Percentiles rank a stretch among this genome's conserved stretches.
phyloP scores from a whole-genome alignment of 2,797 vertebrate genomes.

The Poecilia velifera region DNA sequence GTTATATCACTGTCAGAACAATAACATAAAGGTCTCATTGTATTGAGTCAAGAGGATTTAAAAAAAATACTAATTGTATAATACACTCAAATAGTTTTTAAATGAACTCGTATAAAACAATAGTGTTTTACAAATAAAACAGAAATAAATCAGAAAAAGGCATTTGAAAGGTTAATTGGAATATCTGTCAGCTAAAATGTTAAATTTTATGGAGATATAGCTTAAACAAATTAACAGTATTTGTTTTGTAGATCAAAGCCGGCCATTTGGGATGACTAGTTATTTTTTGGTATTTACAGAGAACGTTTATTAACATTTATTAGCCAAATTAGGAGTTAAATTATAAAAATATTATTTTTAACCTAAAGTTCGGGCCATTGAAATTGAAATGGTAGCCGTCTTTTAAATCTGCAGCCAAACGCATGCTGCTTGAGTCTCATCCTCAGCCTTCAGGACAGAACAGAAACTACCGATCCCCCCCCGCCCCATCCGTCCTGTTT shows the following conservation, averaged over 20 bases:
- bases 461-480: constrained; percentile 61
- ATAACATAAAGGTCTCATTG: not conserved
- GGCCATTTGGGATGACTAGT: not conserved
- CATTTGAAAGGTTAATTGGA: not conserved
- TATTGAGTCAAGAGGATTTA: not conserved
- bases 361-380: not conserved
- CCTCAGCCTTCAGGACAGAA: constrained; percentile 25
- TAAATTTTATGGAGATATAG: not conserved
- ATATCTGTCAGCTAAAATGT: not conserved
- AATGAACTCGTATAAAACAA: not conserved
- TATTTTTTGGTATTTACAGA: not conserved
- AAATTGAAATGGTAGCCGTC: not conserved
- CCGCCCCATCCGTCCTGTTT: constrained; percentile 37
- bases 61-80: not conserved
- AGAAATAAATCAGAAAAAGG: not conserved
- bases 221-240: not conserved
- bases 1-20: not conserved
- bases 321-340: not conserved
- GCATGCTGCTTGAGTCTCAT: constrained; percentile 8
- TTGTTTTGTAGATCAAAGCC: not conserved
- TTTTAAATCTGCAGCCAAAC: constrained; percentile 3
- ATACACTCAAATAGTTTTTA: not conserved
- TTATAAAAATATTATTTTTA: not conserved
- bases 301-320: not conserved
- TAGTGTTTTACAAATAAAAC: not conserved